Evolutionary conservation across 1,140 invertebrate genomes (phyloP), one percentile per base, ranked within the genome.

Genomic region (Formica selysi): DNA sequence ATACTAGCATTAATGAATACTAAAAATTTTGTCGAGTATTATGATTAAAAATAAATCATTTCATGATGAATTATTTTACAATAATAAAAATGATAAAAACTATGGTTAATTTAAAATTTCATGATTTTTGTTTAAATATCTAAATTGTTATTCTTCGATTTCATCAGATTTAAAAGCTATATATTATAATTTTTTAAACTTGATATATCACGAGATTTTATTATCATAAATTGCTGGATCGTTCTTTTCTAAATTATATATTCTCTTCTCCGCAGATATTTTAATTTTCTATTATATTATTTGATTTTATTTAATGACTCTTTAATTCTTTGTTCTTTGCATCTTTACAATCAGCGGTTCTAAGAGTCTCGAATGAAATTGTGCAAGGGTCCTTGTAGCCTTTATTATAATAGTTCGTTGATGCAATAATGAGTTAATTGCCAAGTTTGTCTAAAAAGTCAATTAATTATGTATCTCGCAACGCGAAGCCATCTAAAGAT

Each of bases 381-480:
- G 26, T 62, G 26, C 32, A 13, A 16, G 7, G 32, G 2, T 26
- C 10, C 26, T 57, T 57, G 29, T 38, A 70, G 13, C 11, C 8
- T 4, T 38, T 3, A 41, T 41, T 13, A 71, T 8, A 71, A 36
- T 74, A 61, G 13, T 36, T 61, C 10, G 48, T 51, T 26, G 38
- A n/a, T n/a, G 38, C 26, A 29, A 19, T 59, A 32, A 81, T 44
- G 38, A 41, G 32, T 54, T 70, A 80, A 83, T 73, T 83, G 54
- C 68, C 26, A 74, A 13, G 26, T 73, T 57, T 61, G 38, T 48
- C 68, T 36, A 61, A 83, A 83, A 74, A 74, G 54, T 83, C 48
- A 74, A 81, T 81, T 81, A 81, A 80, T 80, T 73, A 83, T 44
- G 57, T 19, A 59, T 22, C 29, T 36, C 59, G 57, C 29, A 61